Evolutionary conservation across 2,888 invertebrate species (phyloP).

Genomic region (Merodon equestris): DNA sequence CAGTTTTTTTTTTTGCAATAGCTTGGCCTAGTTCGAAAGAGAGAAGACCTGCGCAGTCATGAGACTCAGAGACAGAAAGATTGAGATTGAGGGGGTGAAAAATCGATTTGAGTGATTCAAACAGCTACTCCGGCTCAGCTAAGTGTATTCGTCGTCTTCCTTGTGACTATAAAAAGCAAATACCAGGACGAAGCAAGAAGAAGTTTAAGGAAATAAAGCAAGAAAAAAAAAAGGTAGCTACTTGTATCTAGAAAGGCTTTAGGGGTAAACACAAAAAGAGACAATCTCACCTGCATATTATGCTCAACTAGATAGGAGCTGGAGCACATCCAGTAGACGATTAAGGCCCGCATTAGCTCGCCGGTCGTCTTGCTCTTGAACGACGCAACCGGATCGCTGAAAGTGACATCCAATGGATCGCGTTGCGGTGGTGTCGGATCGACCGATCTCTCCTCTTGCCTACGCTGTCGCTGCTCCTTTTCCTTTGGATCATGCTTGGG

Average conservation of each 20-base stretch:
- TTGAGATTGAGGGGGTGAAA: slow-evolving; percentile 15
- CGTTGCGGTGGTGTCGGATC: slow-evolving; percentile 73
- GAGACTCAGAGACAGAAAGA: too few species aligned
- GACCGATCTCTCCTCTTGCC: slow-evolving; percentile 58
- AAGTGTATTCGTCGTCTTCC: slow-evolving; percentile 34
- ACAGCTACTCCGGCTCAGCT: slow-evolving; percentile 32
- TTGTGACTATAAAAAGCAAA: slow-evolving; percentile 27
- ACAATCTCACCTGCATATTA: slow-evolving; percentile 91
- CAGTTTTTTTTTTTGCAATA: slow-evolving; percentile 20
- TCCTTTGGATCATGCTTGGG: too few species aligned
- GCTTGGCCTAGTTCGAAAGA: slow-evolving; percentile 32
- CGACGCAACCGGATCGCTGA: slow-evolving; percentile 92
- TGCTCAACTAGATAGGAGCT: slow-evolving; percentile 92
- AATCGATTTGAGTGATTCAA: slow-evolving; percentile 43
- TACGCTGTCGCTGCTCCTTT: background rate
- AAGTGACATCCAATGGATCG: slow-evolving; percentile 90
- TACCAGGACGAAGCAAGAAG: slow-evolving; percentile 13
- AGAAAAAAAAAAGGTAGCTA: slow-evolving; percentile 23
- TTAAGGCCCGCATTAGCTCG: slow-evolving; percentile 92
- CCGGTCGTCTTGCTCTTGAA: slow-evolving; percentile 97
- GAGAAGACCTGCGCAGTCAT: slow-evolving; percentile 49
- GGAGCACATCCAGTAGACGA: slow-evolving; percentile 95
- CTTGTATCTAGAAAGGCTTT: slow-evolving; percentile 55
- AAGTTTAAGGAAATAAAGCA: slow-evolving; percentile 7
- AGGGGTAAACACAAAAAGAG: background rate